Base-by-base conservation (phyloP, 2,888 invertebrate species). In the Cephus rjabovi region DNA sequence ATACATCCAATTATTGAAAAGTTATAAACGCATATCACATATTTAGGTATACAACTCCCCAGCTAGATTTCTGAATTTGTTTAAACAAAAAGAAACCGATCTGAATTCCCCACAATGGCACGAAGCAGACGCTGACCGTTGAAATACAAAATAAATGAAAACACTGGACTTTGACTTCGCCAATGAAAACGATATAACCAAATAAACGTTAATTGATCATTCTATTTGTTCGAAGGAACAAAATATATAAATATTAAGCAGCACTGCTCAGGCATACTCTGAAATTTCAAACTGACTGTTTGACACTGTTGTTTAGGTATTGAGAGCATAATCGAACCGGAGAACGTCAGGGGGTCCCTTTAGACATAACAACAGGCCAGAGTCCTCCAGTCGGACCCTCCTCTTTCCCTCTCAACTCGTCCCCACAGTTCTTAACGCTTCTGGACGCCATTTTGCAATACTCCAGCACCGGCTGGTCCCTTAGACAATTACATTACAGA, bases 311-410 rank as follows among this genome's bases (percentile, higher is more conserved):
- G 85, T 86, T 86, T 84, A 81, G 75, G 83, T 82, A 84, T 84
- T 82, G 81, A 81, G 76, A 56, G 82, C 82, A 83, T 84, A 86
- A 86, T 86, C 84, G 86, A 88, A 87, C 85, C 83, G 86, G 87
- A 87, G 88, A 88, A 86, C 86, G 83, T 81, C 81, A 76, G 78
- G 78, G 81, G 34, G 78, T 80, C 77, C 81, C 76, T 79, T 82
- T 82, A 89, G 89, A 89, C 89, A 88, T 85, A 89, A 89, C 89
- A 89, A 87, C 81, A 79, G 78, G 75, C 77, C 77, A 81, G 77
- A 81, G 81, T 78, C 81, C 82, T 79, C 80, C 79, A 76, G 69
- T 37, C 15, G 12, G 68, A 68, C 69, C 30, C 69, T 76, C 76
- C 34, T 35, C 33, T 69, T 56, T 74, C n/a, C 34, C 69, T 68